Base-by-base conservation (phyloP, 2,888 invertebrate genomes). In the Lymantria monacha region DNA sequence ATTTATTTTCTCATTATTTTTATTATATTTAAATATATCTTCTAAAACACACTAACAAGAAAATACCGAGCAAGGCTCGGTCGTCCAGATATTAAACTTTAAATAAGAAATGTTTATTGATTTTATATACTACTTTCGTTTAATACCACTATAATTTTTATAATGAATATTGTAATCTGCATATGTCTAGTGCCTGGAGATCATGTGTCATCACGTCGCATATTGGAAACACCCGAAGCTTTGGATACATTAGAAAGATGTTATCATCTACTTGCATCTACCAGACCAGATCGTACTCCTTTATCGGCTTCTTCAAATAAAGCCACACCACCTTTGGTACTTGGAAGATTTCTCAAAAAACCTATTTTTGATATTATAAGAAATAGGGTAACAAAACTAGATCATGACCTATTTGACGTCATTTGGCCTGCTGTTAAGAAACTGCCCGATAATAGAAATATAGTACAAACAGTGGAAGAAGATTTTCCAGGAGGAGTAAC, bases 341-440 rank as follows among this genome's bases (percentile, higher is more conserved):
- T 97, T 59, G 95, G 95, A 64, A 94, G 95, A 82, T 96, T 96
- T 76, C 89, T 97, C 30, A 95, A 94, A 72, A 93, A 93, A 54
- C 92, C 93, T 41, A 87, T 95, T 56, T 97, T 96, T 81, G 96
- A 97, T 65, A 84, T 88, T 52, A 93, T 97, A 53, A 96, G 96
- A 87, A 82, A 91, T 55, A 93, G 96, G 67, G 92, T 96, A 68
- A 97, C 97, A 30, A 94, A 95, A 82, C 92, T 95, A 65, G 97
- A 97, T 79, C 97, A 97, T 80, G 96, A 95, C 76, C 92, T 98
- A 5, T 95, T 97, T 72, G 97, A 98, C 79, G 93, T 97, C 22
- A 95, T 97, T 74, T 97, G 96, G 94, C 97, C 97, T 11, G 96
- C 97, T 49, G 95, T 97, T 63, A 95, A 96, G 76, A 96, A 96